These are phyloP conservation scores for Myathropa florea DNA, from an alignment of 2,888 invertebrate species.

Conservation along the genomic window DNA sequence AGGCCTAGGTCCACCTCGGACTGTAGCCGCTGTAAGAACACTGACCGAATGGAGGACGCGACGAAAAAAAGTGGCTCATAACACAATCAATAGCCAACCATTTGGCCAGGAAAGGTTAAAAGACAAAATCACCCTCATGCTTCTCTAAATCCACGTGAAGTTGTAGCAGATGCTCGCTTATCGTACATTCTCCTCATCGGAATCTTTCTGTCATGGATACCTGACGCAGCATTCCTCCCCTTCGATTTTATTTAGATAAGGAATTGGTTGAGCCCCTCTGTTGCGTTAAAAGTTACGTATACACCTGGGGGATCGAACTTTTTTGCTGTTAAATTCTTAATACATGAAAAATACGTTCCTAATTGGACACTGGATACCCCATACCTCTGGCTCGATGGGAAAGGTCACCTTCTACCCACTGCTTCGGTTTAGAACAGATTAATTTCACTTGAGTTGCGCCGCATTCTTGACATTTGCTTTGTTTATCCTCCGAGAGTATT, in stretches of 20 bases:
- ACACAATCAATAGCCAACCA: too few species aligned
- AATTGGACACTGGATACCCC: constrained; percentile 9
- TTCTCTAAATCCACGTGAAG: background rate
- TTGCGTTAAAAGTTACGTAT: background rate
- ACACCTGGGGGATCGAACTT: background rate
- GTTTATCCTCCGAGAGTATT: background rate
- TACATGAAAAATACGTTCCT: background rate
- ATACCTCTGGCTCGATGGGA: too few species aligned
- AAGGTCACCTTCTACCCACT: background rate
- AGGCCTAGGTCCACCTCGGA: too few species aligned
- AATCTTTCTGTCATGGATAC: too few species aligned
- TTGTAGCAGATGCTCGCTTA: background rate
- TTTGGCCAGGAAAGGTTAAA: too few species aligned
- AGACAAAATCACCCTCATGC: background rate
- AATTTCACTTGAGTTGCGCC: background rate
- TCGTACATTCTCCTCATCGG: too few species aligned
- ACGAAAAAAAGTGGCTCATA: too few species aligned
- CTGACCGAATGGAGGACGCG: too few species aligned
- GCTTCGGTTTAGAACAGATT: background rate
- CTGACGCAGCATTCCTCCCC: too few species aligned
- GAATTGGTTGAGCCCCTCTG: background rate
- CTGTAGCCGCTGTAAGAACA: too few species aligned
- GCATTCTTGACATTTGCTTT: background rate
- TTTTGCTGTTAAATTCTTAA: background rate
- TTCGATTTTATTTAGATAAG: too few species aligned